phyloP scores from a whole-genome alignment of 2,113 vertebrate genomes.

The Canis aureus region DNA sequence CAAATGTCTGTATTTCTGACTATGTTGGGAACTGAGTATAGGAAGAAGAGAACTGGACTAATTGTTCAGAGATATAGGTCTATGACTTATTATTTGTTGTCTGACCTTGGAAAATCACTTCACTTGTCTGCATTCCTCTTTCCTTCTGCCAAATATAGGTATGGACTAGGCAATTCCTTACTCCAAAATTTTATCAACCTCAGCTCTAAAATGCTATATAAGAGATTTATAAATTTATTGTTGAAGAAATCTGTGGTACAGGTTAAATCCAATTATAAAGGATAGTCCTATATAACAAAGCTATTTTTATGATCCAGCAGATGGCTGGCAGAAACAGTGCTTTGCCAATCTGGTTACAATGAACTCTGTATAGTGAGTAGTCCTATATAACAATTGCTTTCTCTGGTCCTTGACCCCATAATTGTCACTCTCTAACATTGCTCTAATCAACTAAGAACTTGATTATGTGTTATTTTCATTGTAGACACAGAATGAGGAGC shows the following conservation, averaged over 20 bases:
- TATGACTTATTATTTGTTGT: constrained; percentile 66
- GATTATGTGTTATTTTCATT: constrained; percentile 70
- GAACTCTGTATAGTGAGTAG: constrained; percentile 78
- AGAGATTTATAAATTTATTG: constrained; percentile 71
- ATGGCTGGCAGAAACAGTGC: constrained; percentile 77
- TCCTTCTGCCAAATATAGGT: constrained; percentile 60
- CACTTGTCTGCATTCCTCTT: constrained; percentile 46
- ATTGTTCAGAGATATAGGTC: neutral
- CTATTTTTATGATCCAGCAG: constrained; percentile 79
- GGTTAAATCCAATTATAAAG: constrained; percentile 74
- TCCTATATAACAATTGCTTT: constrained; percentile 72
- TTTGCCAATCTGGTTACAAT: constrained; percentile 75
- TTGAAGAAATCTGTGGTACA: constrained; percentile 68
- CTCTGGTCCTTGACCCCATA: constrained; percentile 68
- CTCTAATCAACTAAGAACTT: constrained; percentile 76
- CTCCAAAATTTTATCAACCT: constrained; percentile 61
- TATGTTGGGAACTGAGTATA: constrained; percentile 37
- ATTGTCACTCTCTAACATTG: constrained; percentile 60
- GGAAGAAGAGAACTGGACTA: constrained; percentile 17
- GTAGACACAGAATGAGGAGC: constrained; percentile 10
- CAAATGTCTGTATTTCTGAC: constrained; percentile 26
- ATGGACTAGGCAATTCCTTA: constrained; percentile 25
- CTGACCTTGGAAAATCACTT: constrained; percentile 60
- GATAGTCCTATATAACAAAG: constrained; percentile 71
- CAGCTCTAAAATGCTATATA: constrained; percentile 63